phyloP scores from a whole-genome alignment of 2,888 invertebrate genomes.

The Heliconius ismenius region DNA sequence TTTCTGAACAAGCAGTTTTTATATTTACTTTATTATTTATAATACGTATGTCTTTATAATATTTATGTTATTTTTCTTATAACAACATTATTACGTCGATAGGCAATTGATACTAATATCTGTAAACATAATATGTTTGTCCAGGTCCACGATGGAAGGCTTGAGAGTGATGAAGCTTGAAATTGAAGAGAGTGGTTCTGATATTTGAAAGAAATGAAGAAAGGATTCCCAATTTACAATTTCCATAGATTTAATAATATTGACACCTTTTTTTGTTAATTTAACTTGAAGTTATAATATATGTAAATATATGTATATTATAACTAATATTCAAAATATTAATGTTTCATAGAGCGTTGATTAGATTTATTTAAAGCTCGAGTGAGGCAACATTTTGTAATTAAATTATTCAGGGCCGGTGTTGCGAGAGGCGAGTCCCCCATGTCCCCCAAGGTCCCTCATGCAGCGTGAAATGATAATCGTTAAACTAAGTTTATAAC shows the following conservation, averaged over 20 bases:
- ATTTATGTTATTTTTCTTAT: not conserved
- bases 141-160: too few relatives aligned
- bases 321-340: not conserved
- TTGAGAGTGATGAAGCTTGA: too few relatives aligned
- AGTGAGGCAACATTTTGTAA: constrained; percentile 49
- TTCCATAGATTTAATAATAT: too few relatives aligned
- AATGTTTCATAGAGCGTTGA: constrained; percentile 55
- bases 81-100: too few relatives aligned
- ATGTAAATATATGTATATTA: not conserved
- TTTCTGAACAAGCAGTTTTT: not conserved
- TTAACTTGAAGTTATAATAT: not conserved
- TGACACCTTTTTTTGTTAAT: too few relatives aligned
- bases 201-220: too few relatives aligned
- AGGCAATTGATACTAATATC: too few relatives aligned
- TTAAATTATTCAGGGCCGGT: constrained; percentile 63
- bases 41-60: not conserved
- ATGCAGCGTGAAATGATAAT: constrained; percentile 59
- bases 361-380: constrained; percentile 63
- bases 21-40: not conserved
- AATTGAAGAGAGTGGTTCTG: too few relatives aligned
- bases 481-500: constrained; percentile 56
- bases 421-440: constrained; percentile 32
- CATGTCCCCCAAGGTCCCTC: constrained; percentile 40
- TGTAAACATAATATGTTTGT: too few relatives aligned
- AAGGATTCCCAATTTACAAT: too few relatives aligned